These are phyloP conservation scores for Drosophila mettleri DNA, from an alignment of 2,888 invertebrate genomes.

Conservation along the genomic window DNA sequence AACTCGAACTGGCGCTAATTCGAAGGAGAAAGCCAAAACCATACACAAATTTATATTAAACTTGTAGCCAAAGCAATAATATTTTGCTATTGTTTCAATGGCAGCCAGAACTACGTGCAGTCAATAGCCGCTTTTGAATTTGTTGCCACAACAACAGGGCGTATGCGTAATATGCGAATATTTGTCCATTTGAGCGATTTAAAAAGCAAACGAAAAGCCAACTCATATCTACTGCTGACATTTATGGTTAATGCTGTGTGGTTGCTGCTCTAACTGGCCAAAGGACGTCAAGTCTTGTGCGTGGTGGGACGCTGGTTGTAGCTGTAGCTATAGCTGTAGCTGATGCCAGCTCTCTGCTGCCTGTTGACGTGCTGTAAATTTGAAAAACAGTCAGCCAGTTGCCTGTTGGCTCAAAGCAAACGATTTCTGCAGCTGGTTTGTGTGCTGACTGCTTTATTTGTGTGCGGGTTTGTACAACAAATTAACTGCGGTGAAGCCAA, in stretches of 20 bases:
- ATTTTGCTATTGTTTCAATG: background rate
- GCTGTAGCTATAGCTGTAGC: background rate
- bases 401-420: slow-evolving; percentile 76
- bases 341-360: slow-evolving; percentile 6
- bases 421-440: slow-evolving; percentile 61
- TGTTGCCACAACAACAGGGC: slow-evolving; percentile 17
- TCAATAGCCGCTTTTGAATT: background rate
- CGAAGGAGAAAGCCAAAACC: background rate
- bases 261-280: slow-evolving; percentile 23
- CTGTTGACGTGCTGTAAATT: slow-evolving; percentile 74
- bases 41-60: background rate
- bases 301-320: background rate
- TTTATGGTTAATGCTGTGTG: slow-evolving; percentile 65
- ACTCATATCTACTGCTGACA: slow-evolving; percentile 26
- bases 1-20: background rate
- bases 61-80: background rate
- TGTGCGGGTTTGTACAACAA: slow-evolving; percentile 75
- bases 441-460: slow-evolving; percentile 69
- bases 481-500: slow-evolving; percentile 66
- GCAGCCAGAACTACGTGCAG: background rate
- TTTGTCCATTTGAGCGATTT: slow-evolving; percentile 40
- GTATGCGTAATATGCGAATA: slow-evolving; percentile 46
- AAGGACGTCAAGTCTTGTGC: slow-evolving; percentile 7
- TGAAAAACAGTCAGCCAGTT: slow-evolving; percentile 73
- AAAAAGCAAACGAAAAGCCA: slow-evolving; percentile 36